A percentile compares a stretch with the other conserved stretches of the same genome.
Conservation (phyloP, 2,113 vertebrate genomes). For the Nibea coibor region DNA sequence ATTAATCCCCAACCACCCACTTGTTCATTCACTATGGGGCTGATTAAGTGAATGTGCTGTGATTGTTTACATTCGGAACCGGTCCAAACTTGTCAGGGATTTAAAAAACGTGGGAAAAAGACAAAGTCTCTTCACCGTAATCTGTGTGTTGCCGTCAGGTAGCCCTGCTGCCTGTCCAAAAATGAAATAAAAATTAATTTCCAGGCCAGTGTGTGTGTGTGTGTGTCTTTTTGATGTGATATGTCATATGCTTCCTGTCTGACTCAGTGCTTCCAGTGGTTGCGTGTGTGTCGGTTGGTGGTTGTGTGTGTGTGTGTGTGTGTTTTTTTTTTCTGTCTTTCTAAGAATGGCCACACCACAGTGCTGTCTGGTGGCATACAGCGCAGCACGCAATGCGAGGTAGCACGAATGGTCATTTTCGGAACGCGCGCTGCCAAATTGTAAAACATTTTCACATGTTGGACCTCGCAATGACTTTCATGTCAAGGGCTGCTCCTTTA, state of each 20-base stretch:
- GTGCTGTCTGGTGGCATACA: slow-evolving; percentile 54
- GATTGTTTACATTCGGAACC: slow-evolving; percentile 16
- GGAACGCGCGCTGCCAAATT: slow-evolving; percentile 18
- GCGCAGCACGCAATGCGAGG: slow-evolving; percentile 38
- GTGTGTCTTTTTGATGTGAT: slow-evolving; percentile 40
- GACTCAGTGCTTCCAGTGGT: slow-evolving; percentile 63
- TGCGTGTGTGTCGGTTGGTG: slow-evolving; percentile 21
- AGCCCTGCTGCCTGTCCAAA: slow-evolving; percentile 20
- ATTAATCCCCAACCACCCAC: slow-evolving; percentile 35
- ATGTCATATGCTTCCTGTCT: slow-evolving; percentile 51
- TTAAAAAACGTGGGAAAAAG: not conserved
- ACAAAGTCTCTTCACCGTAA: not conserved
- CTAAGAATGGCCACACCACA: slow-evolving; percentile 61
- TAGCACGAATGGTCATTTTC: slow-evolving; percentile 50
- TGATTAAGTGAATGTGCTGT: slow-evolving; percentile 29
- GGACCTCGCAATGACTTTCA: slow-evolving; percentile 8
- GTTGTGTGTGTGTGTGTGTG: too few relatives aligned
- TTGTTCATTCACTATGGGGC: slow-evolving; percentile 30
- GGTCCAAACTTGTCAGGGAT: slow-evolving; percentile 10
- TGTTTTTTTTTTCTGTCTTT: not conserved
- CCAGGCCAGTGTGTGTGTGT: slow-evolving; percentile 16
- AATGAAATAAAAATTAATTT: slow-evolving; percentile 29
- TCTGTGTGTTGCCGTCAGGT: not conserved
- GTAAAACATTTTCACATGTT: slow-evolving; percentile 52
- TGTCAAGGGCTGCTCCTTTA: not conserved